Evolutionary conservation across 2,113 vertebrate genomes (phyloP).

Genomic region (Enhydra lutris): DNA sequence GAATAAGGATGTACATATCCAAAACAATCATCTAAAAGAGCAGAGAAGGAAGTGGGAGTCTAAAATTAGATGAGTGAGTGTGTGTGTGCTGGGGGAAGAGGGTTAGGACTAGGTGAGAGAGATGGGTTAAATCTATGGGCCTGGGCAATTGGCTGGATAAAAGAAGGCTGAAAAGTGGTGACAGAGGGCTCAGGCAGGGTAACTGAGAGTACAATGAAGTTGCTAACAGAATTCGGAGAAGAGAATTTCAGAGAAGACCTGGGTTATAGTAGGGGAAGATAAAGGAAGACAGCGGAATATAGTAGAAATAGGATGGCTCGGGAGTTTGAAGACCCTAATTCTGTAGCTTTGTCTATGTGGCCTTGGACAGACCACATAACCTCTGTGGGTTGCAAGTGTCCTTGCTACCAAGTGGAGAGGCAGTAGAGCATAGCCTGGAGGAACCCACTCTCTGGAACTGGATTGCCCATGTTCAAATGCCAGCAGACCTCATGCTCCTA

Average conservation of each 20-base stretch:
- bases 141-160: neutral
- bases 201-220: neutral
- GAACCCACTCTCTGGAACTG: neutral
- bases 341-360: neutral
- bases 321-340: neutral
- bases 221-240: neutral
- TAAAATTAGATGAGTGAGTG: neutral
- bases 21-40: neutral
- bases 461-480: neutral
- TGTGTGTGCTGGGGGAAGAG: neutral
- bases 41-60: slow-evolving; percentile 20
- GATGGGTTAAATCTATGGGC: neutral
- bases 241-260: neutral
- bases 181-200: neutral
- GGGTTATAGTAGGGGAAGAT: neutral
- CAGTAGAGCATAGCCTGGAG: neutral
- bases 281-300: neutral
- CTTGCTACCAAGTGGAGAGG: neutral
- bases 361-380: neutral
- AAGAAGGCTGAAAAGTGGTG: neutral
- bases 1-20: neutral
- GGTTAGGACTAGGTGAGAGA: neutral
- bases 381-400: neutral
- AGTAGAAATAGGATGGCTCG: neutral
- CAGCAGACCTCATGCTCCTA: neutral